Conservation (phyloP, 2,113 vertebrate species). For the Carlito syrichta region DNA sequence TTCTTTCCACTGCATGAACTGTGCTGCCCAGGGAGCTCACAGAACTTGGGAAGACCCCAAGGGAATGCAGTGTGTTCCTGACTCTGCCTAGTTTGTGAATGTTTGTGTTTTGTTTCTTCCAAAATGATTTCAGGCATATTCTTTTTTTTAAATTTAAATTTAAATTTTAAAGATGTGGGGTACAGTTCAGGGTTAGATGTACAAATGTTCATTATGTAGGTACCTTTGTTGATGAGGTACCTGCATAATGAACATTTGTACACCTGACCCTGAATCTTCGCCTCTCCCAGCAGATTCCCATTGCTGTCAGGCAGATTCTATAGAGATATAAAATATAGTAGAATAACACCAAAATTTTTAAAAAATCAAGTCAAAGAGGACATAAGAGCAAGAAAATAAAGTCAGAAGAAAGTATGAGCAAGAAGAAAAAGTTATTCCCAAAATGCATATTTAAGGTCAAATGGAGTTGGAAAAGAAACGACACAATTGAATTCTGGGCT, state of each 20-base stretch:
- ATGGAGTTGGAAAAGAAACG: background rate
- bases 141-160: no score
- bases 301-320: background rate
- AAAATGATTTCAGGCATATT: background rate
- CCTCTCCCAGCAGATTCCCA: no score
- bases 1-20: background rate
- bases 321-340: background rate
- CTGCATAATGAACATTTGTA: no score
- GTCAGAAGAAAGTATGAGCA: background rate
- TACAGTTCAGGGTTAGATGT: no score
- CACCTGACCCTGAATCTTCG: no score
- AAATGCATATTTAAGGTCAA: background rate
- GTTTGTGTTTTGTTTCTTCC: slow-evolving; percentile 13
- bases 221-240: no score
- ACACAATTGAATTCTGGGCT: background rate
- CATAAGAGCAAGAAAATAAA: background rate
- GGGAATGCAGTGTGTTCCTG: background rate
- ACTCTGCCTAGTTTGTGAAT: background rate
- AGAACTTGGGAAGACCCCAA: background rate
- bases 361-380: background rate
- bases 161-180: no score
- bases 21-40: background rate
- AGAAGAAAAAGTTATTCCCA: background rate
- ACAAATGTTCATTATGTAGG: no score
- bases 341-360: background rate